These are phyloP conservation scores for Dreissena rostriformis DNA, from an alignment of 1,140 invertebrate species.

Conservation along the genomic window DNA sequence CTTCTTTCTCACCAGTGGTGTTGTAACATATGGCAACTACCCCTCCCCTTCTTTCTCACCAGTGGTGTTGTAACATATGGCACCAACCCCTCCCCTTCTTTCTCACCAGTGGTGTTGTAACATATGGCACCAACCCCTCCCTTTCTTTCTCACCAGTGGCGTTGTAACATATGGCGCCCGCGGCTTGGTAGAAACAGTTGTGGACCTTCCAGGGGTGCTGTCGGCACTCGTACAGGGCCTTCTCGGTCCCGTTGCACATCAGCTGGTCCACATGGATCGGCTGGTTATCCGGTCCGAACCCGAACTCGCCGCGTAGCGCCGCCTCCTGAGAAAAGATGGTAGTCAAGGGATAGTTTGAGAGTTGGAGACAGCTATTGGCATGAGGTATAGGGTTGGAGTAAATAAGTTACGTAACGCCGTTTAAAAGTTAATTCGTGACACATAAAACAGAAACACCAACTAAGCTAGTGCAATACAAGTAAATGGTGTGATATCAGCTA, in stretches of 20 bases:
- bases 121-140: neutral
- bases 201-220: conserved; percentile 45
- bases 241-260: conserved; percentile 49
- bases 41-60: too few relatives aligned
- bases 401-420: too few relatives aligned
- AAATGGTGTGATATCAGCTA: too few relatives aligned
- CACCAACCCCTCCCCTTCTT: too few relatives aligned
- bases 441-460: too few relatives aligned
- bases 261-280: conserved; percentile 55
- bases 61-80: too few relatives aligned
- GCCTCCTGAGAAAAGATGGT: conserved; percentile 10
- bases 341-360: neutral
- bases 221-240: conserved; percentile 25
- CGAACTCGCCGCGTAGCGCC: conserved; percentile 1
- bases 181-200: conserved; percentile 57
- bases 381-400: too few relatives aligned
- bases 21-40: too few relatives aligned
- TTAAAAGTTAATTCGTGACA: too few relatives aligned
- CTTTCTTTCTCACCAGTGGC: conserved; percentile 33
- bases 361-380: neutral
- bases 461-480: too few relatives aligned
- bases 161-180: conserved; percentile 55
- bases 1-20: too few relatives aligned
- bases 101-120: too few relatives aligned
- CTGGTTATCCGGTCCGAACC: neutral